A percentile compares a stretch with the other conserved stretches of the same genome.
phyloP scores from a whole-genome alignment of 2,888 invertebrate genomes.

The Dendrolimus pini region DNA sequence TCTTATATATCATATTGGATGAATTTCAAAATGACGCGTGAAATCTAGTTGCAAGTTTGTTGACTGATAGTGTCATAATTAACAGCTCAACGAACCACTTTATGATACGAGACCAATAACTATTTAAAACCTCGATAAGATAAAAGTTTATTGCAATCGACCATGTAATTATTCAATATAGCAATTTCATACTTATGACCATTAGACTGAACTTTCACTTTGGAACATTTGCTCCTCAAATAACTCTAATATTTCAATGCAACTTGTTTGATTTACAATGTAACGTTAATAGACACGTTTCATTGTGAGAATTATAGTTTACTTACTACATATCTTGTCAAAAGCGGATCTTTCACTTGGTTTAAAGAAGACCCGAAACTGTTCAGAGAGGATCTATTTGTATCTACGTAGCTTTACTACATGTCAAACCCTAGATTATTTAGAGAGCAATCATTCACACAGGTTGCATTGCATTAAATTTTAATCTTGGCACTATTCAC shows the following conservation, averaged over 20 bases:
- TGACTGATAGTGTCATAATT: background rate
- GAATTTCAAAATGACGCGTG: background rate
- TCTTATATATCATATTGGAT: background rate
- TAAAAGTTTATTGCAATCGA: background rate
- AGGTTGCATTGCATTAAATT: too few relatives aligned
- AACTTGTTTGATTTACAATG: background rate
- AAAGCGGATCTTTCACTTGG: slow-evolving; percentile 24
- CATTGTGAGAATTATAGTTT: slow-evolving; percentile 12
- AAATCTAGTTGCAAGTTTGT: background rate
- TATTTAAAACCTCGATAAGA: slow-evolving; percentile 1
- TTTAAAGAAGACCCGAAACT: slow-evolving; percentile 6
- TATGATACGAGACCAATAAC: slow-evolving; percentile 3
- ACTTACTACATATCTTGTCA: slow-evolving; percentile 37
- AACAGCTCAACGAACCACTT: slow-evolving; percentile 5
- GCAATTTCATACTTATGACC: background rate
- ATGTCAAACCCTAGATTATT: too few relatives aligned
- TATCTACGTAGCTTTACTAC: too few relatives aligned
- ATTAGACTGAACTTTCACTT: background rate
- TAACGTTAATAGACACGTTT: slow-evolving; percentile 21
- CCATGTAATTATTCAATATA: background rate
- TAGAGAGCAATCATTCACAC: too few relatives aligned
- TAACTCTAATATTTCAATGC: background rate
- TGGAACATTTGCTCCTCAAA: background rate
- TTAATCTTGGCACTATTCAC: too few relatives aligned
- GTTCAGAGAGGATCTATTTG: too few relatives aligned